Evolutionary conservation across 2,888 invertebrate species (phyloP).

Genomic region (Amphipyra berbera): DNA sequence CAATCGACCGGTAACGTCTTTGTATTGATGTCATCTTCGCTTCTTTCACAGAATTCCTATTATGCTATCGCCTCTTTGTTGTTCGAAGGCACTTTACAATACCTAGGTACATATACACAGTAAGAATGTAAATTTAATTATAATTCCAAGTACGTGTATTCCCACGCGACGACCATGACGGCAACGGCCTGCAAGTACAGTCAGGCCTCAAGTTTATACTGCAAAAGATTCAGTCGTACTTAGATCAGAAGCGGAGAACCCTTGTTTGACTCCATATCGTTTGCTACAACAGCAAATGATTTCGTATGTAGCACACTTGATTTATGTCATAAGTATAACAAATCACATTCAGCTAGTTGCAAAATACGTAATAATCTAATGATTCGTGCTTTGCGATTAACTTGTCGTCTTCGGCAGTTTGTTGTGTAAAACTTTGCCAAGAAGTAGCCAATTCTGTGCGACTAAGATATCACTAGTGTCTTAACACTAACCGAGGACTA

Average conservation of each 20-base stretch:
- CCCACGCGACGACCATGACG: conserved; percentile 75
- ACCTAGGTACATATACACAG: conserved; percentile 66
- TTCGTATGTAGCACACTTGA: background rate
- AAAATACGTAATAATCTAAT: conserved; percentile 13
- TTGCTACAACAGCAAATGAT: conserved; percentile 4
- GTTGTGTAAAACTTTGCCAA: conserved; percentile 11
- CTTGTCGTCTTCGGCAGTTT: conserved; percentile 1
- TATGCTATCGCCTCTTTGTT: conserved; percentile 64
- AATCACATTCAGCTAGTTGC: conserved; percentile 3
- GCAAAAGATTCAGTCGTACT: conserved; percentile 5
- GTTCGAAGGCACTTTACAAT: conserved; percentile 60
- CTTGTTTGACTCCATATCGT: conserved; percentile 10
- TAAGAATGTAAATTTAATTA: conserved; percentile 76
- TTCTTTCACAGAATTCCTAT: conserved; percentile 59
- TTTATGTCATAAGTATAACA: background rate
- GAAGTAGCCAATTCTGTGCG: conserved; percentile 1
- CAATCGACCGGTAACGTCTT: conserved; percentile 54
- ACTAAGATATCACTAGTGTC: background rate
- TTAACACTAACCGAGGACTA: background rate
- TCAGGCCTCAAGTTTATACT: conserved; percentile 8
- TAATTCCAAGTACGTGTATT: conserved; percentile 75
- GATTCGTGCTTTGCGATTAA: conserved; percentile 9
- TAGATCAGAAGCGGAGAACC: background rate
- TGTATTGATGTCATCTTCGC: conserved; percentile 59
- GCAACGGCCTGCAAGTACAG: conserved; percentile 51